Evolutionary conservation across 2,888 invertebrate species (phyloP), one percentile per base, ranked within the genome.

Genomic region (Gordius sp.): DNA sequence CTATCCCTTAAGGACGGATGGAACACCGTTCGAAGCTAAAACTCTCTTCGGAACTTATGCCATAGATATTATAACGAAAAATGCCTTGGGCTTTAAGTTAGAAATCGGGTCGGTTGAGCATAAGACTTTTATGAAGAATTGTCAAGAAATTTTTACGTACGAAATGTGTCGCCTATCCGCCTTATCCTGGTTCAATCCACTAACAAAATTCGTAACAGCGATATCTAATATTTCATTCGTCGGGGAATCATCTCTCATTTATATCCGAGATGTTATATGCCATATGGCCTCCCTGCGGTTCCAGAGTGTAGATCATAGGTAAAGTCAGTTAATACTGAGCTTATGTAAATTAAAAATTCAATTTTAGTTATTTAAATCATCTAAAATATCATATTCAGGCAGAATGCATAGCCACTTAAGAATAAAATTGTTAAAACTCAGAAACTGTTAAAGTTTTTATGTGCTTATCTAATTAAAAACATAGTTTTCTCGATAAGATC

Each of bases 21-120:
- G n/a, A n/a, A 47, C 47, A 20, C 47, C 47, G 4, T 47, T 47
- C 20, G 47, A 47, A 20, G 47, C 47, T 23, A 47, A 47, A 23
- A 20, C 47, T 20, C 16, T 47, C 4, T 47, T 47, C 20, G 47
- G 47, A 23, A 20, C 4, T n/a, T 47, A 47, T 47, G 47, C 47
- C 13, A 47, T 47, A 47, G 47, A 47, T 20, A 8, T 47, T 8
- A 47, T 47, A n/a, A 47, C 23, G 16, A 8, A 23, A 20, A 47
- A 47, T 20, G 20, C 47, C 4, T 20, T 47, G 8, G 47, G 47
- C 13, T n/a, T 47, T 4, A 20, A 47, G 4, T 47, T 47, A 20
- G 20, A 47, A 47, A 4, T 20, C 4, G 47, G 47, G 20, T n/a
- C 47, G 20, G n/a, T 20, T 8, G 47, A 47, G 20, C 16, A 47